phyloP scores from a whole-genome alignment of 2,113 vertebrate species.

The Marmota flaviventris region DNA sequence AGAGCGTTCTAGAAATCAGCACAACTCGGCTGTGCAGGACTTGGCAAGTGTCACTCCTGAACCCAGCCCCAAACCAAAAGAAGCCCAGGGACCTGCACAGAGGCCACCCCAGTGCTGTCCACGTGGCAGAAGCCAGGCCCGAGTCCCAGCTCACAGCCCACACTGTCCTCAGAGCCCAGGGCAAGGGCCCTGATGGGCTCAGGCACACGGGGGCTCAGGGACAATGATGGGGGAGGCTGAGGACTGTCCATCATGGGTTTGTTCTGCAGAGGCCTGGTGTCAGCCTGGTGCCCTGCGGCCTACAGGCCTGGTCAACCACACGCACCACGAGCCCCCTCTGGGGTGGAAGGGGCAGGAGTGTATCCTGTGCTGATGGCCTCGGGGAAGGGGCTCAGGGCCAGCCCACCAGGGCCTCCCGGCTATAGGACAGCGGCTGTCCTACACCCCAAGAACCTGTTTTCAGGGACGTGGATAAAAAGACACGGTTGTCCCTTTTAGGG shows the following conservation, averaged over 20 bases:
- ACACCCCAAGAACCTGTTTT: background rate
- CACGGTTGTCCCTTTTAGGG: background rate
- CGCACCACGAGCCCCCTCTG: too few species aligned
- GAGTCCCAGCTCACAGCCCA: rapidly evolving
- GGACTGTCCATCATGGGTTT: too few species aligned
- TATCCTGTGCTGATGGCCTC: background rate
- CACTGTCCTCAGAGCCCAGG: background rate
- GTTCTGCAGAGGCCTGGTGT: background rate
- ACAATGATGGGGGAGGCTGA: background rate
- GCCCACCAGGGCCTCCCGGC: rapidly evolving
- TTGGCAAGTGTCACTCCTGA: background rate
- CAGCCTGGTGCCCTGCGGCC: background rate
- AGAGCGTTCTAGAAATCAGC: background rate
- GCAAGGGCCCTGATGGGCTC: background rate
- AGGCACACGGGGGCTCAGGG: rapidly evolving
- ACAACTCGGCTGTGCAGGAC: rapidly evolving
- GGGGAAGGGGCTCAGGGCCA: background rate
- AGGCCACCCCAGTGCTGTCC: background rate
- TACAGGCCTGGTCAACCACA: rapidly evolving
- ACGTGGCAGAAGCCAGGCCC: rapidly evolving
- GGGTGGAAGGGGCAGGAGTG: too few species aligned
- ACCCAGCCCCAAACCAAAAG: background rate
- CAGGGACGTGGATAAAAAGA: background rate
- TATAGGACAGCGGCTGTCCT: too few species aligned
- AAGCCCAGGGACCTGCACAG: rapidly evolving